These are phyloP conservation scores for Papilio protenor DNA, from an alignment of 2,888 invertebrate species.

Conservation along the genomic window DNA sequence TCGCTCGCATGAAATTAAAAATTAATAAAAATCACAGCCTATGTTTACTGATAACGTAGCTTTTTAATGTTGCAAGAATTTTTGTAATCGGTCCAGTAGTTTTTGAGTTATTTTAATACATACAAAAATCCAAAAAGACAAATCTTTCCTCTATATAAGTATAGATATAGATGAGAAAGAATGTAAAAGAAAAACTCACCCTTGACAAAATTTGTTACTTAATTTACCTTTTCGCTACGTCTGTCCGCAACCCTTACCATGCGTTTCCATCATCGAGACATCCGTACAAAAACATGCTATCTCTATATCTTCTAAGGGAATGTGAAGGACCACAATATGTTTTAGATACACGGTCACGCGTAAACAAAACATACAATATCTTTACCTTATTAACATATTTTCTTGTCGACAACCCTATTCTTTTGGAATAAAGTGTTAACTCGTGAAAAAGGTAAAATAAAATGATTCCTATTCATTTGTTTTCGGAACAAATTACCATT, in stretches of 20 bases:
- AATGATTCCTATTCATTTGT: neutral
- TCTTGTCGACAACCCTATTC: neutral
- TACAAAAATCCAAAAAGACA: no score
- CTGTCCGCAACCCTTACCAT: neutral
- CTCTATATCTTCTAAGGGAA: neutral
- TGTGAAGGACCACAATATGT: neutral
- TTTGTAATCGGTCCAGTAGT: no score
- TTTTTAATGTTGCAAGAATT: no score
- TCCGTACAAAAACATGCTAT: neutral
- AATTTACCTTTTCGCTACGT: neutral
- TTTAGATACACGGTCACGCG: neutral
- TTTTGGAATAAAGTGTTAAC: constrained; percentile 13
- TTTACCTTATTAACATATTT: constrained; percentile 28
- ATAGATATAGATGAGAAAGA: neutral
- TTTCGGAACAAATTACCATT: constrained; percentile 25
- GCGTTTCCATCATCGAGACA: neutral
- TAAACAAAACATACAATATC: constrained; percentile 7
- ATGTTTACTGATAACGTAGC: no score
- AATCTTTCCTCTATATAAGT: no score
- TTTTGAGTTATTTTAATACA: no score
- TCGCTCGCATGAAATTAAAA: no score
- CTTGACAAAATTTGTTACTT: neutral
- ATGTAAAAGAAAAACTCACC: neutral
- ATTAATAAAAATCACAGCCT: no score
- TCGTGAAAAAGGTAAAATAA: constrained; percentile 18